phyloP scores from a whole-genome alignment of 2,113 vertebrate species.

The Cavia aperea region DNA sequence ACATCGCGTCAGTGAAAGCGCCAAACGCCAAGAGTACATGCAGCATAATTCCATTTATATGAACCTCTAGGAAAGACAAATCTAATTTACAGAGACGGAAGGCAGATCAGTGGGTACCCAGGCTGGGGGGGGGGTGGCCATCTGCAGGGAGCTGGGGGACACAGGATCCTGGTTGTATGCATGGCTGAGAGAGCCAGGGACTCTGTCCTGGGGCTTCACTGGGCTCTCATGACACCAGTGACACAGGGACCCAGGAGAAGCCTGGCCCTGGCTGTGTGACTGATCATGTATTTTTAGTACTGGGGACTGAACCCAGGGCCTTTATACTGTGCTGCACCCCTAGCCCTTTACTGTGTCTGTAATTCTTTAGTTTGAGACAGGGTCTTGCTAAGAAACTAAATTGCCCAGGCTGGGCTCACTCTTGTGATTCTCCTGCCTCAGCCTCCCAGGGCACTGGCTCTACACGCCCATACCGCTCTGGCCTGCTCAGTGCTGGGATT shows the following conservation, averaged over 20 bases:
- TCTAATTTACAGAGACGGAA: conserved; percentile 52
- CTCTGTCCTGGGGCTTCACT: background rate
- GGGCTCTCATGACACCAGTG: background rate
- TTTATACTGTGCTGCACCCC: background rate
- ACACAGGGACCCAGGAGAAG: too few species aligned
- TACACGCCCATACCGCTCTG: background rate
- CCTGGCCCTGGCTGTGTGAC: background rate
- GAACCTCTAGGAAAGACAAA: conserved; percentile 49
- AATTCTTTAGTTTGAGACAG: background rate
- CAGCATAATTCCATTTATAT: conserved; percentile 57
- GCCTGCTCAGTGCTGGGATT: background rate
- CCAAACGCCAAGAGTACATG: conserved; percentile 19
- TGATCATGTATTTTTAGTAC: background rate
- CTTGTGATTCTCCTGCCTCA: background rate
- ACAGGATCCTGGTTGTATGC: conserved; percentile 8
- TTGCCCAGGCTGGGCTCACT: background rate
- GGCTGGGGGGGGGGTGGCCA: background rate
- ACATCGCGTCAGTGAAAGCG: conserved; percentile 8
- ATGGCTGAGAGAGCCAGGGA: background rate
- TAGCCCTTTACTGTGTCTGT: background rate
- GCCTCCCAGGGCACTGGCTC: background rate
- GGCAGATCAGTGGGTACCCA: conserved; percentile 42
- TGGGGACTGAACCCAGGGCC: background rate
- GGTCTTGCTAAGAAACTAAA: background rate
- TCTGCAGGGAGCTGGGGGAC: conserved; percentile 17